Base-by-base conservation (phyloP, 2,888 invertebrate genomes). In the Eupithecia tripunctaria region DNA sequence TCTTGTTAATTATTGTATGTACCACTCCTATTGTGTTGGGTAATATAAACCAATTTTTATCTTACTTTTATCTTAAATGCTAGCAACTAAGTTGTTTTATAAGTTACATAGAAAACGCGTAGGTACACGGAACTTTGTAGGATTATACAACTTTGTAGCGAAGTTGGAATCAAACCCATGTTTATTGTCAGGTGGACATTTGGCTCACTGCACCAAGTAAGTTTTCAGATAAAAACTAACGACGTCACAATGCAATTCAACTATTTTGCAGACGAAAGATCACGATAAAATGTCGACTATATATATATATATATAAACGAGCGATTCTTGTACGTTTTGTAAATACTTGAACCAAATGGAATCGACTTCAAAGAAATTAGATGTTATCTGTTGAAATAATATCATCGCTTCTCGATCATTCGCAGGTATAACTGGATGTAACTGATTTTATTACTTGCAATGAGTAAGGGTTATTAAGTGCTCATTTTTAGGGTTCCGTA, bases 351-450 rank as follows among this genome's bases (percentile, higher is more conserved):
- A 76, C 76, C 72, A 70, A 82, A 82, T 71, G 80, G 79, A 71
- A 75, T 78, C 81, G 81, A 25, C 25, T 81, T 78, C 73, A 73
- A 75, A 80, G 80, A 80, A 80, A 77, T 84, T 80, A 83, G 86
- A 87, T 87, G 78, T 76, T 84, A 86, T 88, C 88, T 68, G 72
- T 68, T 77, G 76, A 81, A 82, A 82, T 81, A 80, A 80, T 81
- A 78, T 78, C 78, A 75, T 73, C 68, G 67, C 41, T 70, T 73
- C 84, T 82, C 25, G 56, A 47, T 56, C 64, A 56, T 70, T 59
- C 6, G 67, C 38, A 59, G 32, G 2, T 8, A 15, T 27, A 38
- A 14, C 56, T 56, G 25, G 25, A 56, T 12, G 25, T 56, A 25
- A 56, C 25, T 25, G 56, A 56, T 56, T 56, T 56, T 56, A 25